Evolutionary conservation across 1,140 invertebrate genomes (phyloP).

Genomic region (Oedothorax gibbosus): DNA sequence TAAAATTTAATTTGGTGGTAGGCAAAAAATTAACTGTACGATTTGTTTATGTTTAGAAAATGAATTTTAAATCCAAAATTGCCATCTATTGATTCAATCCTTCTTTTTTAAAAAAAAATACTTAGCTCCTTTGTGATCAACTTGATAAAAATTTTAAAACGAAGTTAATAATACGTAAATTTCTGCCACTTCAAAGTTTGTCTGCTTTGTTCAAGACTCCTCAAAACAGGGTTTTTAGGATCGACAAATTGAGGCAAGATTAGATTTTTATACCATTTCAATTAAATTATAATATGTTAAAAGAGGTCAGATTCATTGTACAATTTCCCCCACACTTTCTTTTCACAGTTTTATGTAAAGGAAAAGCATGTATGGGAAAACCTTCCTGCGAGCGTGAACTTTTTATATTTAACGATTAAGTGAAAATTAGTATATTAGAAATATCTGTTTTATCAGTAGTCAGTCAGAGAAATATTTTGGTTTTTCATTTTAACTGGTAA

Average conservation of each 20-base stretch:
- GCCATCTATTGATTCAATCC: too few species aligned
- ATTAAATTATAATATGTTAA: not conserved
- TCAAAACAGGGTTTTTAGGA: not conserved
- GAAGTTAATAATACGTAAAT: slow-evolving; percentile 38
- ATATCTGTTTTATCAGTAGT: too few species aligned
- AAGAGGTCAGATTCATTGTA: slow-evolving; percentile 1
- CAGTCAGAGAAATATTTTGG: too few species aligned
- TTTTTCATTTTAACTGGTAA: too few species aligned
- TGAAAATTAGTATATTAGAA: not conserved
- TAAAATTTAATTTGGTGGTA: too few species aligned
- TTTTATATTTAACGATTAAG: too few species aligned
- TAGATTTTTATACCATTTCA: not conserved
- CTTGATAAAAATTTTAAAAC: slow-evolving; percentile 4
- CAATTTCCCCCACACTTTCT: not conserved
- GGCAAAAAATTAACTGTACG: too few species aligned
- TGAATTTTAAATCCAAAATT: too few species aligned
- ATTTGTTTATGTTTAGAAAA: too few species aligned
- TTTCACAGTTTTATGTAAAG: not conserved
- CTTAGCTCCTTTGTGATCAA: too few species aligned
- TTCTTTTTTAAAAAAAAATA: too few species aligned
- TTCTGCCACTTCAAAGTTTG: slow-evolving; percentile 57
- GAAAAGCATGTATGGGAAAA: not conserved
- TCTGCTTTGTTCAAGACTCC: slow-evolving; percentile 1
- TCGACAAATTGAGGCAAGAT: slow-evolving; percentile 30
- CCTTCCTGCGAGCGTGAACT: not conserved